phyloP scores from a whole-genome alignment of 1,140 invertebrate species.

The Drosophila rufa region DNA sequence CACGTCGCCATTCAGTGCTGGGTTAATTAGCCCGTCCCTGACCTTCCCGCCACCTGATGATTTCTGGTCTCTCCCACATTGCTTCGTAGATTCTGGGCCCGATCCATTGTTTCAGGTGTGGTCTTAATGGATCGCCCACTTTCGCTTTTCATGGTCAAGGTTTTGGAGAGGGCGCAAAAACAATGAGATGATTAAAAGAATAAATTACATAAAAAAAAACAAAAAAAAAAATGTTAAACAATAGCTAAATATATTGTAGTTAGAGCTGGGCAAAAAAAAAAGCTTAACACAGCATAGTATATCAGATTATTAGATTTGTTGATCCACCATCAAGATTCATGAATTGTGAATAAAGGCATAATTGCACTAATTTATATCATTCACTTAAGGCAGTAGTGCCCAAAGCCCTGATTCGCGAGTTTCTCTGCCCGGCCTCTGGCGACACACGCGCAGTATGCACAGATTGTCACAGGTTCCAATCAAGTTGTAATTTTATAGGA shows the following conservation, averaged over 20 bases:
- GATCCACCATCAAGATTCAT: neutral
- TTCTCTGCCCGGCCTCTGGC: too few species aligned
- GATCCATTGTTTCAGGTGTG: conserved; percentile 52
- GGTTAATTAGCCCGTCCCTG: conserved; percentile 53
- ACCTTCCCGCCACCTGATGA: conserved; percentile 51
- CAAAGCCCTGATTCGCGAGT: too few species aligned
- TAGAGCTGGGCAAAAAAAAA: neutral
- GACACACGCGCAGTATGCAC: too few species aligned
- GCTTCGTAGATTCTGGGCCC: conserved; percentile 5
- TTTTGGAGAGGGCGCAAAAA: neutral
- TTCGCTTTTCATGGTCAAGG: conserved; percentile 67
- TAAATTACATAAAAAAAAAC: neutral
- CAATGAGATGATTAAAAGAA: conserved; percentile 1
- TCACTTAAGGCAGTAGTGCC: too few species aligned
- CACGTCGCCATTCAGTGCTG: conserved; percentile 29
- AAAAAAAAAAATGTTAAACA: conserved; percentile 1
- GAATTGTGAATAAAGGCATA: too few species aligned
- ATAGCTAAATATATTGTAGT: neutral
- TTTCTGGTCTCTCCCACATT: conserved; percentile 19
- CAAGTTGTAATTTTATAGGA: too few species aligned
- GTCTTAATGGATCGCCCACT: conserved; percentile 50
- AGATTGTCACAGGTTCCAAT: too few species aligned
- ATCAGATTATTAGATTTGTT: neutral
- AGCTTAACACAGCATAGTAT: neutral
- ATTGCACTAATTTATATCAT: too few species aligned